Base-by-base conservation (phyloP, 2,888 invertebrate genomes). In the Athripsodes cinereus region DNA sequence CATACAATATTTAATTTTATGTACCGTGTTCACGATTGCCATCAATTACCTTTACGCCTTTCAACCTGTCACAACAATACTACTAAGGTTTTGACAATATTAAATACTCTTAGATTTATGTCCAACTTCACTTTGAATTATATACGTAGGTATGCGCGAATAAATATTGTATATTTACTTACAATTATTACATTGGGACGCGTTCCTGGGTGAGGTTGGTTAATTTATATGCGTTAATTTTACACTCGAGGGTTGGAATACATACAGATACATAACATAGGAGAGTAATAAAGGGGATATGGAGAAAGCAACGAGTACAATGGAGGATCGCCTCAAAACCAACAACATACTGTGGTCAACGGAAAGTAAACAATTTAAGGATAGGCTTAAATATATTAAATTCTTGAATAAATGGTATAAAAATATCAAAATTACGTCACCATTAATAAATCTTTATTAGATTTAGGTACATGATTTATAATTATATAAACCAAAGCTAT, bases 161-260 rank as follows among this genome's bases (percentile, higher is more conserved):
- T 40, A 40, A 40, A 40, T 40, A 40, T n/a, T 16, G 40, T 16
- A 40, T 62, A 62, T 63, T 63, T 63, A 59, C 63, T 59, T 59
- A 55, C 61, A 63, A 63, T 63, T n/a, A n/a, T n/a, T 63, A 61
- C 53, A 22, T 46, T 50, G 35, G 35, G 53, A 59, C 59, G 57
- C 59, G 51, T 54, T 22, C 31, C 48, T 19, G 22, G 20, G 53
- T 22, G 52, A 11, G 44, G 53, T 26, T 22, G 47, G 44, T 57
- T 61, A 63, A 63, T 63, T 63, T 63, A 63, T 61, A 63, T 61
- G 61, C 63, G 61, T 63, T 61, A 59, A 63, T 63, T 63, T 63
- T 59, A 57, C 59, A 61, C 53, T 53, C 56, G 40, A 40, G 40
- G 40, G 40, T 40, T 40, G 40, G 13, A 3, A 40, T n/a, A 40